Base-by-base conservation (phyloP, 1,140 invertebrate genomes). In the Drosophila littoralis region DNA sequence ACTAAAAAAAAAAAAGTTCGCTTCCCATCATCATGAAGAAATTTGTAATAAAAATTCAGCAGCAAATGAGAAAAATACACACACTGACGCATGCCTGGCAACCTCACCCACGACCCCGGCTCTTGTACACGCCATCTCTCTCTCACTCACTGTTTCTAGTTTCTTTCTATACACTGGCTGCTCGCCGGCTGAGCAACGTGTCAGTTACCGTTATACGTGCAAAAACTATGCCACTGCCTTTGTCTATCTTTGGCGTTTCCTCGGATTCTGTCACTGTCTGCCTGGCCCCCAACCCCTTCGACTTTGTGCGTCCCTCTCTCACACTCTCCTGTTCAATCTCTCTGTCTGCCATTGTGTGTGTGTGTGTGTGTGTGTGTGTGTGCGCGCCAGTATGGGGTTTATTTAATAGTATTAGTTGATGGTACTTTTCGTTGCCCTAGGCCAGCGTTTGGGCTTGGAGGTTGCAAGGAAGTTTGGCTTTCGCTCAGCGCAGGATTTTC, bases 11-110 rank as follows among this genome's bases (percentile, higher is more conserved):
- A 72, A 70, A 71, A 77, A 65, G 48, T 59, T 66, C 50, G 52
- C 32, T 74, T 52, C 57, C 77, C 79, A 82, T 82, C 83, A 77
- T 83, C 84, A 78, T 77, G 84, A 88, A 83, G 84, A 88, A 88
- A 88, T 88, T 88, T 88, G 84, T 88, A 88, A 88, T 88, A 88
- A 88, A 88, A 88, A 88, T 88, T 88, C 84, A 89, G 64, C 74
- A 89, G 84, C 84, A 89, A 88, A 88, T 88, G 83, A 88, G 84
- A 88, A 88, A 88, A 80, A 79, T 63, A 77, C 81, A 83, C 80
- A 51, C 58, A 42, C 45, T 42, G n/a, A 48, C 48, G n/a, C 58
- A 59, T 42, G 46, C 46, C 55, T 42, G 6, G 3, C 45, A 1
- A 9, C 10, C 63, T 28, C 1, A 0, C 38, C 3, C 3, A 28